Percentiles rank a stretch among this genome's conserved stretches.
Evolutionary conservation across 2,113 vertebrate species (phyloP).

Genomic region (Esox niger): DNA sequence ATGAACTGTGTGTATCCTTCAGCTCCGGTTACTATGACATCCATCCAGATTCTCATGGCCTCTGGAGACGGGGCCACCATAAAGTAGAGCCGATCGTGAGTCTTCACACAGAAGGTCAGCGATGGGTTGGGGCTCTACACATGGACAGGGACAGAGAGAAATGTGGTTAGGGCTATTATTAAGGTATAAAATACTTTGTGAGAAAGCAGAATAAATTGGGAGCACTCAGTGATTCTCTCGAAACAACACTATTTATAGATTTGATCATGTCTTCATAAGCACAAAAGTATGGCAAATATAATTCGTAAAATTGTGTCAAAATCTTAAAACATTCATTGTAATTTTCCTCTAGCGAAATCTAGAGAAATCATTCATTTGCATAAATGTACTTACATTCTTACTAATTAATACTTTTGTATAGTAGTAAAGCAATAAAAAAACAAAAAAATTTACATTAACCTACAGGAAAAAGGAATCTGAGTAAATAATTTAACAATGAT

Average conservation of each 20-base stretch:
- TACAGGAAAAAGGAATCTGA: neutral
- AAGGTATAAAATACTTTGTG: neutral
- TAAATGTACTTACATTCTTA: neutral
- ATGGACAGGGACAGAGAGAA: neutral
- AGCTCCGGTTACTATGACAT: conserved; percentile 89
- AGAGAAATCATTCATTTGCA: neutral
- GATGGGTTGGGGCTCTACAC: conserved; percentile 88
- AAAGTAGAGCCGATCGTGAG: conserved; percentile 94
- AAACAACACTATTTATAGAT: too few relatives aligned
- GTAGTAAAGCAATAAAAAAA: neutral
- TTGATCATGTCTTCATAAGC: too few relatives aligned
- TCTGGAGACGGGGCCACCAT: conserved; percentile 93
- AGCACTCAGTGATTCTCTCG: too few relatives aligned
- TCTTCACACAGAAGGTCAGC: conserved; percentile 96
- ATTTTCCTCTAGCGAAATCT: too few relatives aligned
- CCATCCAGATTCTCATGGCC: conserved; percentile 90
- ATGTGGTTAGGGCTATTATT: neutral
- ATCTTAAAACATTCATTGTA: neutral
- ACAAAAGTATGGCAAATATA: neutral
- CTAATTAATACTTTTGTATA: neutral
- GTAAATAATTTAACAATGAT: neutral
- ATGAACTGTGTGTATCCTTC: conserved; percentile 97
- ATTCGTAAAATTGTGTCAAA: neutral
- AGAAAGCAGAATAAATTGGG: too few relatives aligned
- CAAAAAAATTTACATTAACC: neutral